phyloP scores from a whole-genome alignment of 2,888 invertebrate genomes.

The Dichetophora obliterata region DNA sequence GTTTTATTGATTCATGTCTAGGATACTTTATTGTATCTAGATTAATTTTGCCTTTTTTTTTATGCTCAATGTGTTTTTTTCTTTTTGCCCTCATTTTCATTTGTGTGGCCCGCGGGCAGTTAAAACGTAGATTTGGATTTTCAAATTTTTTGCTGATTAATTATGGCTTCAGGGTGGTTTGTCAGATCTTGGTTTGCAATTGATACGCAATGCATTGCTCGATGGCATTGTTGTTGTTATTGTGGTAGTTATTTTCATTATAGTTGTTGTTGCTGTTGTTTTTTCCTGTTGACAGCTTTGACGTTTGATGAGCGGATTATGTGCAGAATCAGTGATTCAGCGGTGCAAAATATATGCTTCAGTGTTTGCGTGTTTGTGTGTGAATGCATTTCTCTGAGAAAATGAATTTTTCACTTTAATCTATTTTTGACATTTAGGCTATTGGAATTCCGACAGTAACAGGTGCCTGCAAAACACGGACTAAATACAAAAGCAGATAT shows the following conservation, averaged over 20 bases:
- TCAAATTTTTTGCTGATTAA: constrained; percentile 15
- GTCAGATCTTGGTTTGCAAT: background rate
- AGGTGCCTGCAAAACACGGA: background rate
- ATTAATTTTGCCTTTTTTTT: no score
- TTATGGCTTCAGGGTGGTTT: constrained; percentile 26
- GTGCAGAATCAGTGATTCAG: background rate
- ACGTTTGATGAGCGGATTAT: constrained; percentile 64
- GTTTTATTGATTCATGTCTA: no score
- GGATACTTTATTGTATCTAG: no score
- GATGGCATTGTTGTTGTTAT: constrained; percentile 24
- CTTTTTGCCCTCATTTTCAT: background rate
- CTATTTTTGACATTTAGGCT: background rate
- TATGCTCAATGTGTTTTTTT: no score
- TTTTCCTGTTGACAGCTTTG: constrained; percentile 51
- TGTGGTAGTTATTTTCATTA: constrained; percentile 18
- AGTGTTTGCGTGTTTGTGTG: no score
- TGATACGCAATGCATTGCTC: constrained; percentile 12
- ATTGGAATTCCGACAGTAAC: background rate
- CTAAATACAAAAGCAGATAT: no score
- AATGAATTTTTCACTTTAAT: background rate
- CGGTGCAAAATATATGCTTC: background rate
- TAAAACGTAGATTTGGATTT: background rate
- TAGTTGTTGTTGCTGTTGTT: background rate
- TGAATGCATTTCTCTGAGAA: background rate
- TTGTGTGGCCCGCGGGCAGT: constrained; percentile 13